These are phyloP conservation scores for Tringa solitaria DNA, from an alignment of 2,113 vertebrate species.

Conservation along the genomic window DNA sequence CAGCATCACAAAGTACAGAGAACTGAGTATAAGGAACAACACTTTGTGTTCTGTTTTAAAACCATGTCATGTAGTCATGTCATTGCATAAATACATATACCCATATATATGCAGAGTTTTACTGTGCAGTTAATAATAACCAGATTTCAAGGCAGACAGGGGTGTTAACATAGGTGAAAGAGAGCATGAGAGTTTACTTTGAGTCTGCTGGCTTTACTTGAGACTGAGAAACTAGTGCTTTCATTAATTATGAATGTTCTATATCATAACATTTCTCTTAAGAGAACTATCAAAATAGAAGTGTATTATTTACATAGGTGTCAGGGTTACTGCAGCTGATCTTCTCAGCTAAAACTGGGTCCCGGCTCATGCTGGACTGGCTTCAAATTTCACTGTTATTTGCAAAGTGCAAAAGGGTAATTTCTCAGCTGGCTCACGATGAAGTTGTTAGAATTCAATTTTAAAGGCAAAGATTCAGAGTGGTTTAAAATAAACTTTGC, in stretches of 20 bases:
- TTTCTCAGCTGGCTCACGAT: background rate
- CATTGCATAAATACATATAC: background rate
- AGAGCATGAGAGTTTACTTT: background rate
- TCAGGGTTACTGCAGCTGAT: background rate
- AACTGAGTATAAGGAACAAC: background rate
- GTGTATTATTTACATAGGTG: background rate
- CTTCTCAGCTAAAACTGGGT: background rate
- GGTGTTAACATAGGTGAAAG: background rate
- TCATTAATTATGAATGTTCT: background rate
- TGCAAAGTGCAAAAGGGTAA: background rate
- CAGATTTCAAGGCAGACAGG: background rate
- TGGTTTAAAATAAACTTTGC: slow-evolving; percentile 56
- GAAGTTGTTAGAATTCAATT: slow-evolving; percentile 35
- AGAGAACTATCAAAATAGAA: background rate
- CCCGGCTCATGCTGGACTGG: background rate
- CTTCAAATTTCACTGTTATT: slow-evolving; percentile 16
- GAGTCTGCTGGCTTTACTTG: background rate
- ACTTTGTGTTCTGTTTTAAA: background rate
- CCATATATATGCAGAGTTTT: background rate
- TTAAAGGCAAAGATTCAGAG: slow-evolving; percentile 30
- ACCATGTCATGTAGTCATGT: background rate
- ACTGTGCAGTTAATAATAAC: background rate
- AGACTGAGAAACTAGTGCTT: background rate
- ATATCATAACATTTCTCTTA: background rate
- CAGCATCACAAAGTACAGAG: background rate